phyloP scores from a whole-genome alignment of 2,888 invertebrate species.

The Megamerina dolium region DNA sequence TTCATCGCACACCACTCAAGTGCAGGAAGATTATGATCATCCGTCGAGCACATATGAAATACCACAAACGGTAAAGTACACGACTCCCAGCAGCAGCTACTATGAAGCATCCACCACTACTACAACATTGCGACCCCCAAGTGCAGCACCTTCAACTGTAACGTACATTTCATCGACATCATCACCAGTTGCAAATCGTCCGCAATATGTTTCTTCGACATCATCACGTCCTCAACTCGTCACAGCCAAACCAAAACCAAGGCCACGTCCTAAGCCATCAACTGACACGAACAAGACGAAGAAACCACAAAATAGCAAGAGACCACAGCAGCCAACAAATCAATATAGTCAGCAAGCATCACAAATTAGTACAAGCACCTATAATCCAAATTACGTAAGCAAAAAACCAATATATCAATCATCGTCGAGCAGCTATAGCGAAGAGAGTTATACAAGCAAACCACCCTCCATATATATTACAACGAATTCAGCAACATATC shows the following conservation, averaged over 20 bases:
- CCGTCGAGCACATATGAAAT: slow-evolving; percentile 21
- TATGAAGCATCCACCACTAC: not conserved
- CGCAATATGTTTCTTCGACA: slow-evolving; percentile 26
- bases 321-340: slow-evolving; percentile 13
- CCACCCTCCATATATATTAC: too few relatives aligned
- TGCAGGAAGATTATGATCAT: slow-evolving; percentile 32
- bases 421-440: too few relatives aligned
- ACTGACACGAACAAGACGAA: slow-evolving; percentile 17
- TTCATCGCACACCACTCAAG: slow-evolving; percentile 39
- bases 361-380: too few relatives aligned
- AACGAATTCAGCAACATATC: too few relatives aligned
- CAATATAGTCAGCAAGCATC: too few relatives aligned
- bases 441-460: too few relatives aligned
- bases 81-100: slow-evolving; percentile 14
- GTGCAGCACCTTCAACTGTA: slow-evolving; percentile 4
- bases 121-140: not conserved
- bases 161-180: slow-evolving; percentile 22
- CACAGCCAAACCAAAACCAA: slow-evolving; percentile 46
- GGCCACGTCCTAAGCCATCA: slow-evolving; percentile 26
- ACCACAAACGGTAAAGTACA: slow-evolving; percentile 18
- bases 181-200: slow-evolving; percentile 23
- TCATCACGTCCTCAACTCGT: slow-evolving; percentile 39
- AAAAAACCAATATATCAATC: too few relatives aligned
- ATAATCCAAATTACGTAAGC: too few relatives aligned
- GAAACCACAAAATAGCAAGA: slow-evolving; percentile 8